Base-by-base conservation (phyloP, 2,888 invertebrate genomes). In the Teinopalpus imperialis region DNA sequence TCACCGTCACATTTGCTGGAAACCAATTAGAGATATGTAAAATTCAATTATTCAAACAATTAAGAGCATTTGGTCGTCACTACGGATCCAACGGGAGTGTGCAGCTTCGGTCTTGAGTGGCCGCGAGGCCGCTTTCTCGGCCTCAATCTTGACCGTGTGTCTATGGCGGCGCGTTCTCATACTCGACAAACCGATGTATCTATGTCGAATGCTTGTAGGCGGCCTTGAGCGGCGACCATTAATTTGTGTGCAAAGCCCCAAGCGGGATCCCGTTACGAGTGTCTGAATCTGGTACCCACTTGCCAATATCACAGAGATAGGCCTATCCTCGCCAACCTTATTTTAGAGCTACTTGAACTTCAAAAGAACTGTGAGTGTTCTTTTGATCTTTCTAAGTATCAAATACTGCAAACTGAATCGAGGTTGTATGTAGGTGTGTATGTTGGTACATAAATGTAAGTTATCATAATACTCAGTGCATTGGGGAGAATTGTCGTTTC, bases 141-240 rank as follows among this genome's bases (percentile, higher is more conserved):
- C 82, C 83, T 69, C 82, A 81, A 78, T 87, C 71, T 75, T 72
- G 72, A 66, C 74, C 71, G 69, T 65, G 66, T 72, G 66, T 76
- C 68, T 73, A 80, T 77, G 79, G 59, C 61, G 75, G 76, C 76
- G 71, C 72, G 78, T 81, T 82, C 81, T 82, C 81, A 75, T 78
- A 78, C 76, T 78, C 79, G 79, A 77, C 81, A 80, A 80, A 78
- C 69, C 71, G 74, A 85, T 85, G 82, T 85, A 83, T 86, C 81
- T 83, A 82, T 86, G 85, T 85, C 85, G 83, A 85, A 81, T 78
- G 80, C 77, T 81, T 76, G 81, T 78, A 83, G 85, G 83, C 83
- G 86, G 86, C 87, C 86, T 86, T 86, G 87, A 87, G 74, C 81
- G 69, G 68, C 75, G 71, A 73, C 76, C 76, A 83, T 83, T 83